phyloP scores from a whole-genome alignment of 2,888 invertebrate species.

The Polietes domitor region DNA sequence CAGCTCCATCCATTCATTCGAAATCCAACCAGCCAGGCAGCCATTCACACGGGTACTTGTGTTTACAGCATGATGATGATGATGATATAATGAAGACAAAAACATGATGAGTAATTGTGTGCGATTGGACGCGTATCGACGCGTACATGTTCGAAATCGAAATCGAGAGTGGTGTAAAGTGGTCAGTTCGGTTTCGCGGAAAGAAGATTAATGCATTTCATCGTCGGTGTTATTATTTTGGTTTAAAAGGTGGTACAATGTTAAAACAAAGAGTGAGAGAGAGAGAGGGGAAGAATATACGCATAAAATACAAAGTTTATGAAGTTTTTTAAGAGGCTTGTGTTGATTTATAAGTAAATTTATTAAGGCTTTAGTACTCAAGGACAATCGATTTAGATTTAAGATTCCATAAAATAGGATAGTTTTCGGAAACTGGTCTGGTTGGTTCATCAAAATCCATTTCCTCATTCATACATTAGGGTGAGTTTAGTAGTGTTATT shows the following conservation, averaged over 20 bases:
- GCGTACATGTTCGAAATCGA: neutral
- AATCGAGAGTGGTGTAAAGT: neutral
- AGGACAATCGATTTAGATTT: no score
- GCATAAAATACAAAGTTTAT: no score
- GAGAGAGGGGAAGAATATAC: no score
- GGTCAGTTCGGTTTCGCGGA: neutral
- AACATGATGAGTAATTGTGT: neutral
- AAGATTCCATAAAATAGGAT: no score
- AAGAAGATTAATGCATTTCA: constrained; percentile 1
- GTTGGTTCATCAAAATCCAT: no score
- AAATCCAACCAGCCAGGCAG: neutral
- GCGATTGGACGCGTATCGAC: neutral
- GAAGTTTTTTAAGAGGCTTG: no score
- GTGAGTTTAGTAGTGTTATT: no score
- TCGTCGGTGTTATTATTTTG: neutral
- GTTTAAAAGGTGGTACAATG: neutral
- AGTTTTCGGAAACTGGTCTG: no score
- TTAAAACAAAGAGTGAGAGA: no score
- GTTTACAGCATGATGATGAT: neutral
- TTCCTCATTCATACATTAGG: no score
- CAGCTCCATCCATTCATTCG: neutral
- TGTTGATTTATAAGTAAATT: no score
- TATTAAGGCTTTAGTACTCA: no score
- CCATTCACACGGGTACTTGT: neutral
- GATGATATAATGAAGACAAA: constrained; percentile 4